Evolutionary conservation across 64 coral and sea anemone species (phyloP).

Genomic region (Anthopleura sola): DNA sequence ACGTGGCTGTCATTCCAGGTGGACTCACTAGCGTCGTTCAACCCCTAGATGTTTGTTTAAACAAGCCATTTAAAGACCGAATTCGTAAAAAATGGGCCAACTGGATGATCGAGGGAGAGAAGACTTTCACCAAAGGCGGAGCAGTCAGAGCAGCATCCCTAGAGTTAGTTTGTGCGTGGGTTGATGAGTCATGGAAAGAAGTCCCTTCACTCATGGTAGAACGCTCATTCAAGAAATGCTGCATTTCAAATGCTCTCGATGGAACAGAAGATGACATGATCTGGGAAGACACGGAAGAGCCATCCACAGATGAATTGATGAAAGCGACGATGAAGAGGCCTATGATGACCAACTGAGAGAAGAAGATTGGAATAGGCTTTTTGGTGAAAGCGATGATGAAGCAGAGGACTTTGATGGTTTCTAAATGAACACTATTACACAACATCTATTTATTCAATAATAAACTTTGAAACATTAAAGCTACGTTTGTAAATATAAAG

Average conservation of each 20-base stretch:
- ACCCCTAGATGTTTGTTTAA: slow-evolving; percentile 39
- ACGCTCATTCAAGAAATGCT: slow-evolving; percentile 3
- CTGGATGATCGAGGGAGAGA: slow-evolving; percentile 31
- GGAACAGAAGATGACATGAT: not conserved
- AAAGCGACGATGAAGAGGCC: not conserved
- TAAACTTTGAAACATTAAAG: too few species aligned
- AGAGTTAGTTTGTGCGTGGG: slow-evolving; percentile 7
- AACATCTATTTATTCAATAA: too few species aligned
- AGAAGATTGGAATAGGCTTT: not conserved
- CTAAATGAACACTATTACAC: not conserved
- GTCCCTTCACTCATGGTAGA: not conserved
- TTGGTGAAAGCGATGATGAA: not conserved
- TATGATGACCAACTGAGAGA: not conserved
- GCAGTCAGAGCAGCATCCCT: slow-evolving; percentile 28
- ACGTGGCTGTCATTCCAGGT: slow-evolving; percentile 22
- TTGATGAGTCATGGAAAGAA: slow-evolving; percentile 25
- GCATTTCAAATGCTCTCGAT: slow-evolving; percentile 23
- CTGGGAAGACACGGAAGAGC: not conserved
- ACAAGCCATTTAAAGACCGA: slow-evolving; percentile 47
- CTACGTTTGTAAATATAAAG: too few species aligned
- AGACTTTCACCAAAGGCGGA: slow-evolving; percentile 13
- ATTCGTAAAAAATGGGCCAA: slow-evolving; percentile 11
- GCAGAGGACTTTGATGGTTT: not conserved
- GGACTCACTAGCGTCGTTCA: slow-evolving; percentile 12
- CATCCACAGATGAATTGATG: not conserved